phyloP scores from a whole-genome alignment of 1,140 invertebrate species.

The Anthonomus grandis region DNA sequence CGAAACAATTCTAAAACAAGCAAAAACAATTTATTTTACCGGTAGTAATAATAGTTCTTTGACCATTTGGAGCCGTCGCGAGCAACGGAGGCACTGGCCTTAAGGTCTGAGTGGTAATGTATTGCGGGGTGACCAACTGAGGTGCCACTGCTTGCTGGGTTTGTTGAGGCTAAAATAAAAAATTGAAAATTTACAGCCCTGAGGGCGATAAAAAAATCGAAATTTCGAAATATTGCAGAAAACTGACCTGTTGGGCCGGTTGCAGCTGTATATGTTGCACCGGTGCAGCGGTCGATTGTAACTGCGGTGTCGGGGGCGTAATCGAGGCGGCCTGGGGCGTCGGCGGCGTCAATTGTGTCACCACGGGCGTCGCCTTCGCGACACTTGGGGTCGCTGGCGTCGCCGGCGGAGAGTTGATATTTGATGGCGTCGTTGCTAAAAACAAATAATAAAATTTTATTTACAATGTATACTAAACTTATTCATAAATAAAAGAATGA shows the following conservation, averaged over 20 bases:
- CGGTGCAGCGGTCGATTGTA: not conserved
- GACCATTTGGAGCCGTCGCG: slow-evolving; percentile 38
- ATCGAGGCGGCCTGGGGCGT: slow-evolving; percentile 7
- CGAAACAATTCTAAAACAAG: not conserved
- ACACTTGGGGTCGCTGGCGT: slow-evolving; percentile 1
- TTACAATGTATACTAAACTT: too few species aligned
- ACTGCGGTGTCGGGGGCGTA: slow-evolving; percentile 10
- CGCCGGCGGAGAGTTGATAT: not conserved
- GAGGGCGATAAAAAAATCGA: too few species aligned
- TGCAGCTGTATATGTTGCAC: slow-evolving; percentile 11
- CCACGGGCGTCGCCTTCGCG: not conserved
- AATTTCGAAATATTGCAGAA: too few species aligned
- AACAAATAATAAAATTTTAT: too few species aligned
- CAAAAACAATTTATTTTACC: slow-evolving; percentile 12
- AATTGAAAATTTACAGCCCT: too few species aligned
- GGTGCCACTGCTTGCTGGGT: slow-evolving; percentile 27
- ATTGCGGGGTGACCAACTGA: slow-evolving; percentile 33
- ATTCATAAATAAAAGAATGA: too few species aligned
- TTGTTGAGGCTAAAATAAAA: slow-evolving; percentile 34
- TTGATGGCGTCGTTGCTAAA: slow-evolving; percentile 26
- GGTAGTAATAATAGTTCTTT: slow-evolving; percentile 35
- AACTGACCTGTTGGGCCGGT: slow-evolving; percentile 11
- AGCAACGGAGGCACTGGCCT: slow-evolving; percentile 42
- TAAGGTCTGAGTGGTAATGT: slow-evolving; percentile 49
- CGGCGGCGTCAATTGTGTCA: slow-evolving; percentile 2